These are phyloP conservation scores for Drosophila sordidapex DNA, from an alignment of 2,888 invertebrate genomes.

Conservation along the genomic window DNA sequence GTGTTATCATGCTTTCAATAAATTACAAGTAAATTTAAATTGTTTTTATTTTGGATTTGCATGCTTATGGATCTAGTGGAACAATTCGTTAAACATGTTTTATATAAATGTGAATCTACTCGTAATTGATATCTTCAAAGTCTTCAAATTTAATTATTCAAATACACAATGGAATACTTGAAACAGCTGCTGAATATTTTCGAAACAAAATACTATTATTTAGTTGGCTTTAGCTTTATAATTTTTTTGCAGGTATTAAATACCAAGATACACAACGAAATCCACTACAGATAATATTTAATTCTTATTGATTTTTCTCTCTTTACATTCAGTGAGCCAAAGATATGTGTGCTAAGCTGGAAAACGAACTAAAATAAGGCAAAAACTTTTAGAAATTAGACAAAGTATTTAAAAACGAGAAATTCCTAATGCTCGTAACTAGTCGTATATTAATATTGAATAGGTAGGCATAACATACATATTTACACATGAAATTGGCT, in stretches of 20 bases:
- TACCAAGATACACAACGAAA: conserved; percentile 47
- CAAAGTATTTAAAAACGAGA: conserved; percentile 19
- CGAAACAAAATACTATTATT: background rate
- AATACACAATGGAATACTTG: conserved; percentile 19
- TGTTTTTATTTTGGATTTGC: conserved; percentile 44
- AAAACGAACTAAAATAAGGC: conserved; percentile 58
- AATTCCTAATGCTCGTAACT: conserved; percentile 28
- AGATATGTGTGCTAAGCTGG: conserved; percentile 60
- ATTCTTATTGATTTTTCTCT: conserved; percentile 13
- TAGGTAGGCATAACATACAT: conserved; percentile 34
- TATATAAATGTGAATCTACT: conserved; percentile 43
- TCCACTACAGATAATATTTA: conserved; percentile 12
- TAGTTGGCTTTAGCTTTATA: conserved; percentile 13
- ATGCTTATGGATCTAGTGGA: conserved; percentile 72
- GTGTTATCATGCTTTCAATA: conserved; percentile 68
- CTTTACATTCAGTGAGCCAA: conserved; percentile 22
- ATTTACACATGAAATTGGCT: conserved; percentile 56
- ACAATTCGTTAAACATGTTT: conserved; percentile 70
- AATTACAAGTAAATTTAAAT: conserved; percentile 76
- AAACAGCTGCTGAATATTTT: conserved; percentile 14
- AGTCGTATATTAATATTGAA: conserved; percentile 5
- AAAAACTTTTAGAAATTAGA: conserved; percentile 39
- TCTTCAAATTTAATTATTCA: conserved; percentile 8
- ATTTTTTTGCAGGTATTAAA: conserved; percentile 43
- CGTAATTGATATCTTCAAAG: conserved; percentile 28